Evolutionary conservation across 2,888 invertebrate genomes (phyloP), one percentile per base, ranked within the genome.

Genomic region (Gari tellinella): DNA sequence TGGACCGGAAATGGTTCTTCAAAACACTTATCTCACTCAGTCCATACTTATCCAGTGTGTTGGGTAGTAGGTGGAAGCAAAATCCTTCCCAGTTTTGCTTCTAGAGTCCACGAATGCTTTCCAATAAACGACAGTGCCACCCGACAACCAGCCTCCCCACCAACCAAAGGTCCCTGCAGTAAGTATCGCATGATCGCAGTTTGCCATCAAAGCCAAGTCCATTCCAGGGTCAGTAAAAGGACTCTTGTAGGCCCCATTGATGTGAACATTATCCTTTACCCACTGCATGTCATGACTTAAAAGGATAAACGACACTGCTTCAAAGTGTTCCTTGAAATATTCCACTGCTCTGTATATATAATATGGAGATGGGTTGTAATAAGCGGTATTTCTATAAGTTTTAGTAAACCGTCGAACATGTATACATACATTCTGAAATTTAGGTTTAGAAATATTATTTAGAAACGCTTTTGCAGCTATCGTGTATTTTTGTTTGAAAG

Each of bases 111-210:
- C 84, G 66, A 63, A 84, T 49, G 81, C 74, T 40, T 68, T 74
- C 43, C 61, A 85, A 60, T 83, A 86, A 14, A 83, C 78, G 8
- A 80, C 82, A 19, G 80, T 76, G 1, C 89, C 89, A 0, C 88
- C 86, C 12, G 86, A 73, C 17, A 90, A 57, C 76, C 87, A 90
- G 3, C 84, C 90, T 10, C 85, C 84, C 90, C 90, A 90, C 86
- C 88, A 90, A 0, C 90, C 89, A 68, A 84, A 90, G 5, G 88
- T 85, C 5, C 90, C 90, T 49, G 85, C 68, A 15, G 89, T 87
- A 2, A 90, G 76, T 31, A 94, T 93, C 37, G 93, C 92, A 84
- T 94, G 94, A 37, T 84, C 81, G 62, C 85, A 81, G 7, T 61
- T 48, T 4, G 84, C 64, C 57, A 87, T 67, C 8, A 85, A 53